These are phyloP conservation scores for Typhlichthys eigenmanni DNA, from an alignment of 2,797 vertebrate species.

Conservation along the genomic window DNA sequence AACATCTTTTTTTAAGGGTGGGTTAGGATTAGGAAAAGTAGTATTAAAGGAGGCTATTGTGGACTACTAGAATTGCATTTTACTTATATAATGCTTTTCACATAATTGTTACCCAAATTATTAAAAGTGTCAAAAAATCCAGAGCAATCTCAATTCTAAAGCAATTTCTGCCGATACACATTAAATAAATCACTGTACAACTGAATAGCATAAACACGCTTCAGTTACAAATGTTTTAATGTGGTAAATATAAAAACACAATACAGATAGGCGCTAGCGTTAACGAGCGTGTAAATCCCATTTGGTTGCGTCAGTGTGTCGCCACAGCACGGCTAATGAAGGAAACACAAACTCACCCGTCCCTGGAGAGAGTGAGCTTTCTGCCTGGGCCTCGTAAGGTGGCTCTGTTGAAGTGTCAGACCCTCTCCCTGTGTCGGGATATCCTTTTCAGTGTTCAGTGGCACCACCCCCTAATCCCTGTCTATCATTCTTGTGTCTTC, in stretches of 20 bases:
- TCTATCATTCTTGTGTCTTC: constrained; percentile 71
- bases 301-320: constrained; percentile 39
- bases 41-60: too few relatives aligned
- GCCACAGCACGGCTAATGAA: constrained; percentile 40
- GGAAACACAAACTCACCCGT: constrained; percentile 19
- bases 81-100: too few relatives aligned
- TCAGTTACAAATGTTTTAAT: not conserved
- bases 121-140: too few relatives aligned
- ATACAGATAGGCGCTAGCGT: not conserved
- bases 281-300: constrained; percentile 18
- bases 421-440: constrained; percentile 60
- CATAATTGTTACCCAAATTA: too few relatives aligned
- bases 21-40: too few relatives aligned
- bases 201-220: too few relatives aligned
- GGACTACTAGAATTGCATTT: too few relatives aligned
- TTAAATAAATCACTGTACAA: too few relatives aligned
- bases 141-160: too few relatives aligned
- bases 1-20: too few relatives aligned
- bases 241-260: not conserved
- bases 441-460: constrained; percentile 71
- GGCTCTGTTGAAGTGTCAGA: constrained; percentile 71
- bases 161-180: too few relatives aligned
- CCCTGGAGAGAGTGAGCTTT: not conserved
- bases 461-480: constrained; percentile 73
- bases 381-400: constrained; percentile 54